Evolutionary conservation across 2,797 vertebrate genomes (phyloP).

Genomic region (Pelodytes ibericus): DNA sequence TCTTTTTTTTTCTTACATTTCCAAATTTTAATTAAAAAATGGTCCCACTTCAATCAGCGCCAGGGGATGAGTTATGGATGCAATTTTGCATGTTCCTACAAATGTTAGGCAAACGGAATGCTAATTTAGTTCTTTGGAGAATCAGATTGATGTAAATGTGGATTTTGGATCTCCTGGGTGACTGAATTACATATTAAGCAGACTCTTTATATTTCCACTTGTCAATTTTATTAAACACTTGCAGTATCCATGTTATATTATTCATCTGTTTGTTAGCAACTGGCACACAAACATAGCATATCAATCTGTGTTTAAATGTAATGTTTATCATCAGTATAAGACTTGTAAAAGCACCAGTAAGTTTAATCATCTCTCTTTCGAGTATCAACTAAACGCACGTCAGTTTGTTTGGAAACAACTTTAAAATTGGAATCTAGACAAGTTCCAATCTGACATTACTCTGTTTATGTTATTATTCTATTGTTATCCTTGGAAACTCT

Average conservation of each 20-base stretch:
- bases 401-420: no score
- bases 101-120: slow-evolving; percentile 52
- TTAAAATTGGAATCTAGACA: no score
- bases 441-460: no score
- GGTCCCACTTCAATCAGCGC: slow-evolving; percentile 48
- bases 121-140: slow-evolving; percentile 45
- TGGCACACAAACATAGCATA: background rate
- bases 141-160: slow-evolving; percentile 33
- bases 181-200: slow-evolving; percentile 48
- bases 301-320: no score
- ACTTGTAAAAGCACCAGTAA: no score
- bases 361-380: no score
- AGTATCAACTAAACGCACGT: rapidly evolving
- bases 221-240: slow-evolving; percentile 43
- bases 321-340: no score
- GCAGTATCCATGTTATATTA: background rate
- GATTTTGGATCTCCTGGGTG: slow-evolving; percentile 45
- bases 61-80: slow-evolving; percentile 47
- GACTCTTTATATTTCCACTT: slow-evolving; percentile 35
- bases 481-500: no score
- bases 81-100: slow-evolving; percentile 47
- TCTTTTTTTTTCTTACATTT: slow-evolving; percentile 20
- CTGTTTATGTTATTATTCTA: no score
- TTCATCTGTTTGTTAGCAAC: background rate
- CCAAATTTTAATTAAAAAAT: slow-evolving; percentile 45